These are phyloP conservation scores for Pristionchus exspectatus DNA, from an alignment of 2,888 invertebrate species.

Conservation along the genomic window DNA sequence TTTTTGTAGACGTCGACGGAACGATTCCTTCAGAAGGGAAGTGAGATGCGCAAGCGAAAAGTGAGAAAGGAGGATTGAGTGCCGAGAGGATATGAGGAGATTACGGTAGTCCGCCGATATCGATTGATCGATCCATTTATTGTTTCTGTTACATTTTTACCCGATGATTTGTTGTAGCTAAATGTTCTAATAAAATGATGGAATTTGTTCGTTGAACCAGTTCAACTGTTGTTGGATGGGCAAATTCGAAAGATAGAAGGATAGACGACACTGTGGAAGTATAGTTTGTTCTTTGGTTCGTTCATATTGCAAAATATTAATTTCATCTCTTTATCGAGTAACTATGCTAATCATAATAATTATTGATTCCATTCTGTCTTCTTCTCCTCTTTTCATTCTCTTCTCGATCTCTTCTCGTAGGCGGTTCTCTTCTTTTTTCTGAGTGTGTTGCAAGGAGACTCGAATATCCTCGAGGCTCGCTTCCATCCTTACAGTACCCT, in stretches of 20 bases:
- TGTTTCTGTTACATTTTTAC: conserved; percentile 12
- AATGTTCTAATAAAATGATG: background rate
- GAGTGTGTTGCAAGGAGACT: background rate
- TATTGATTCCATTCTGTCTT: background rate
- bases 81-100: background rate
- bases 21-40: background rate
- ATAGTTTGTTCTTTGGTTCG: background rate
- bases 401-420: background rate
- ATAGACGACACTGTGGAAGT: background rate
- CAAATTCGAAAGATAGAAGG: background rate
- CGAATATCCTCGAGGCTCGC: background rate
- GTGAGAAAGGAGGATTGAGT: conserved; percentile 35
- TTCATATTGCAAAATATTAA: background rate
- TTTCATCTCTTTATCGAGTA: background rate
- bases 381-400: background rate
- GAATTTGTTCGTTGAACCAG: background rate
- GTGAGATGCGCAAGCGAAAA: background rate
- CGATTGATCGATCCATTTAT: background rate
- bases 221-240: background rate
- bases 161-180: background rate
- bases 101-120: background rate
- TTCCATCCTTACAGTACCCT: background rate
- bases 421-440: background rate
- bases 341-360: background rate
- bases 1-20: conserved; percentile 1